Base-by-base conservation (phyloP, 1,140 invertebrate species). In the Teleopsis dalmanni region DNA sequence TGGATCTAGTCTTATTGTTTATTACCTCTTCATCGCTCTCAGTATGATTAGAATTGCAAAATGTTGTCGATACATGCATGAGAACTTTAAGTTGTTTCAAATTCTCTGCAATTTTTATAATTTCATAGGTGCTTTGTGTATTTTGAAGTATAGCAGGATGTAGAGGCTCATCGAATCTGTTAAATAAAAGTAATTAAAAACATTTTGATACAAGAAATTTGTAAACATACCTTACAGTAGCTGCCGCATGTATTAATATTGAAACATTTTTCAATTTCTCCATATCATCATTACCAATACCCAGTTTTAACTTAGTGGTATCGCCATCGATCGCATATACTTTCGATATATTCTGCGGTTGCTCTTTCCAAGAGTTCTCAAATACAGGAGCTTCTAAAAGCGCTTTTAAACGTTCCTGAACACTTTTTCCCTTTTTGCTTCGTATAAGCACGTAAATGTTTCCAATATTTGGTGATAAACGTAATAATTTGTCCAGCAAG, bases 201-300 rank as follows among this genome's bases (percentile, higher is more conserved):
- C n/a, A n/a, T n/a, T n/a, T n/a, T n/a, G n/a, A n/a, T n/a, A n/a
- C n/a, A n/a, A n/a, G n/a, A n/a, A n/a, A n/a, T n/a, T n/a, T n/a
- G n/a, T n/a, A n/a, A n/a, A n/a, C n/a, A n/a, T 48, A 67, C 60
- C 66, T 56, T n/a, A 98, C 85, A 48, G 88, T 95, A 1, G 95
- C 95, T 1, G 95, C 95, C 1, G 85, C 85, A 62, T 98, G 93
- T 68, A 94, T 95, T 6, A 98, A 81, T 11, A 98, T 74, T 3
- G 84, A 82, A 0, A 95, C 85, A 58, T 82, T 78, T 3, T 85
- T 76, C 0, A 75, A 57, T 3, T 50, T 53, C 10, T 42, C 35
- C 21, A 62, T 7, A 46, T 68, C 63, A 21, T 25, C 25, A 23
- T 35, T 16, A 46, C 49, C 50, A 13, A 74, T 68, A 57, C 83